A percentile compares a stretch with the other conserved stretches of the same genome.
These are phyloP conservation scores for Alcis repandata DNA, from an alignment of 2,888 invertebrate genomes.

Conservation along the genomic window DNA sequence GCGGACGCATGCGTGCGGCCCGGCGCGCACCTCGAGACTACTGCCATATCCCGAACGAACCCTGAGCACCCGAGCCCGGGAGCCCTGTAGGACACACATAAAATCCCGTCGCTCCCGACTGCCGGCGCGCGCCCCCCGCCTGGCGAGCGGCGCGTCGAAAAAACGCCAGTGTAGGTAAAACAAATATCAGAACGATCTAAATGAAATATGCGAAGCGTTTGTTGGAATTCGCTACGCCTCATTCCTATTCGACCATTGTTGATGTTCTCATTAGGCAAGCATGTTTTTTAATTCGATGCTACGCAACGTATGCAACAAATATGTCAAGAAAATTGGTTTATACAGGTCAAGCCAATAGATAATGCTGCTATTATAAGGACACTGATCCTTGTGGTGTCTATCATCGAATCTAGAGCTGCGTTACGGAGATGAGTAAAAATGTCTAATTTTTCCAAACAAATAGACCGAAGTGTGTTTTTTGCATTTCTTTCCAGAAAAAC, in stretches of 20 bases:
- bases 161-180: conserved; percentile 44
- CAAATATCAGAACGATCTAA: conserved; percentile 44
- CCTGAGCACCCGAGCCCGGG: conserved; percentile 52
- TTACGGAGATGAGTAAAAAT: too few species aligned
- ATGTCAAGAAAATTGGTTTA: background rate
- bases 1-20: conserved; percentile 75
- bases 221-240: conserved; percentile 28
- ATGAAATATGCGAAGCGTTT: conserved; percentile 44
- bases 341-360: background rate
- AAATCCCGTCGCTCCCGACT: conserved; percentile 62
- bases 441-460: too few species aligned
- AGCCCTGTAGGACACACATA: conserved; percentile 48
- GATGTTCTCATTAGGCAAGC: conserved; percentile 19
- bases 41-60: conserved; percentile 44
- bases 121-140: conserved; percentile 63
- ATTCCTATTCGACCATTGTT: conserved; percentile 22
- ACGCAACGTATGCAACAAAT: background rate
- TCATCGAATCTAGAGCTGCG: too few species aligned
- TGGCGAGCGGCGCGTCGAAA: conserved; percentile 43
- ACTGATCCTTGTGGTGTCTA: too few species aligned
- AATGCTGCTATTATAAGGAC: too few species aligned
- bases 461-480: too few species aligned
- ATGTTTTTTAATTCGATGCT: conserved; percentile 8
- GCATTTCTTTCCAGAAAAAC: too few species aligned
- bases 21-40: conserved; percentile 74